Evolutionary conservation across 2,888 invertebrate species (phyloP).

Genomic region (Gnatocerus cornutus): DNA sequence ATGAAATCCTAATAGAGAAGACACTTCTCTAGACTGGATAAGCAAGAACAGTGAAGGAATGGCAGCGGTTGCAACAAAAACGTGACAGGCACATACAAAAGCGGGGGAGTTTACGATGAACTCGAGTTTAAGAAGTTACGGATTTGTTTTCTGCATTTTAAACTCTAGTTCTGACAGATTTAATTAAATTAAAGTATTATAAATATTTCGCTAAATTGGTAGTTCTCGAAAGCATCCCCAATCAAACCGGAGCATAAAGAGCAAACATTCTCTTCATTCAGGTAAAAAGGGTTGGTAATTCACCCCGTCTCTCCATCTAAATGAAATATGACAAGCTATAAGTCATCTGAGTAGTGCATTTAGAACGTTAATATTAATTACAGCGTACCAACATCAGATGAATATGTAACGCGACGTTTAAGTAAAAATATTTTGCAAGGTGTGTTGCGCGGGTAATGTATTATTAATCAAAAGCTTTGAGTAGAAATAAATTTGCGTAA

Average conservation of each 20-base stretch:
- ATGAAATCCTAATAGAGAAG: conserved; percentile 40
- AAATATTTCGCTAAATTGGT: no score
- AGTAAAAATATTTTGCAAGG: no score
- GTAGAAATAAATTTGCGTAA: conserved; percentile 4
- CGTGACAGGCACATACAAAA: conserved; percentile 12
- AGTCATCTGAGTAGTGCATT: conserved; percentile 19
- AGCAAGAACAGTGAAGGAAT: conserved; percentile 26
- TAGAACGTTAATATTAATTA: conserved; percentile 28
- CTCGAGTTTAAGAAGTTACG: conserved; percentile 21
- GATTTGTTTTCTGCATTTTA: conserved; percentile 6
- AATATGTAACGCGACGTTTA: no score
- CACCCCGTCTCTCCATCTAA: conserved; percentile 3
- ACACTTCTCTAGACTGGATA: conserved; percentile 37
- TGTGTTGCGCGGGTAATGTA: not conserved
- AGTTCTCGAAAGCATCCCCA: no score
- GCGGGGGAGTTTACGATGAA: conserved; percentile 20
- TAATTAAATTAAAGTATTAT: no score
- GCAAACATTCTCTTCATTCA: no score
- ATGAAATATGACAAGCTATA: conserved; percentile 28
- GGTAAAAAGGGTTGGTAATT: no score
- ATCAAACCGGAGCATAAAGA: no score
- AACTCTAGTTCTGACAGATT: no score
- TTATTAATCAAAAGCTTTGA: conserved; percentile 16
- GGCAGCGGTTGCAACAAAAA: conserved; percentile 18
- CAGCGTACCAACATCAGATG: conserved; percentile 17